Percentiles rank a stretch among this genome's conserved stretches.
phyloP scores from a whole-genome alignment of 2,113 vertebrate genomes.

The Benitochromis conjunctus region DNA sequence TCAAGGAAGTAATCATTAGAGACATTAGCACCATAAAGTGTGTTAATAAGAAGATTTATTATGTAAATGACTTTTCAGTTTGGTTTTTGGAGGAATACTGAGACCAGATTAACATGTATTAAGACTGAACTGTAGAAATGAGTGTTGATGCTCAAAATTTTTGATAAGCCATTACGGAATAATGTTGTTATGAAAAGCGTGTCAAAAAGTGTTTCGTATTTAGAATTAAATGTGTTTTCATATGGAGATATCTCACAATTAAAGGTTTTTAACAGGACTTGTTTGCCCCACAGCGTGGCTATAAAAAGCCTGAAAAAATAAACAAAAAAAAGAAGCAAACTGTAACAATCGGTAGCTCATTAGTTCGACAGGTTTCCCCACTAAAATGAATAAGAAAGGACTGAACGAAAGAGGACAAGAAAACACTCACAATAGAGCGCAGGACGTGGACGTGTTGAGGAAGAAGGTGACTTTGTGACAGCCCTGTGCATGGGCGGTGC shows the following conservation, averaged over 20 bases:
- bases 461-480: conserved; percentile 44
- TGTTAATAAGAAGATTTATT: not conserved
- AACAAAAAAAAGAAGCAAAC: not conserved
- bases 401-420: not conserved
- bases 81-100: not conserved
- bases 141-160: not conserved
- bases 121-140: not conserved
- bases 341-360: not conserved
- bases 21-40: not conserved
- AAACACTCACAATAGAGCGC: not conserved
- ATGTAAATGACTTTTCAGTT: not conserved
- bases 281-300: not conserved
- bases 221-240: too few relatives aligned
- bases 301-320: not conserved
- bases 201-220: not conserved
- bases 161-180: not conserved
- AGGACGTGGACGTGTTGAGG: conserved; percentile 8
- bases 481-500: conserved; percentile 53
- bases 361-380: not conserved
- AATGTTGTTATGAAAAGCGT: not conserved
- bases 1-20: not conserved
- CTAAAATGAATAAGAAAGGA: not conserved
- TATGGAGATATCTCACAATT: not conserved
- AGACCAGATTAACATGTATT: not conserved
- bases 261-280: not conserved